Evolutionary conservation across 2,888 invertebrate species (phyloP).

Genomic region (Metalampra italica): DNA sequence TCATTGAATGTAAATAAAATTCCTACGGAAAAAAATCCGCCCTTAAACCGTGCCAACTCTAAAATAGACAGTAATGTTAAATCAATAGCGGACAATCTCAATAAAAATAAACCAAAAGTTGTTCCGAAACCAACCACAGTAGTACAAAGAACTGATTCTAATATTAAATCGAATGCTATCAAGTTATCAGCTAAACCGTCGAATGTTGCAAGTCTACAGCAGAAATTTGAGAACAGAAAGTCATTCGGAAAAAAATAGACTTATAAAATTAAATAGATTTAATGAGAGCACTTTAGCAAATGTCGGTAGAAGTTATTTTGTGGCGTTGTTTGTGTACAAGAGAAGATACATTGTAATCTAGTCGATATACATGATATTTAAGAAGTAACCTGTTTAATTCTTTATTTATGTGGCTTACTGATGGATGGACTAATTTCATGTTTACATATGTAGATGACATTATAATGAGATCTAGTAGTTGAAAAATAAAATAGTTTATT

Average conservation of each 20-base stretch:
- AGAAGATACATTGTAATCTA: background rate
- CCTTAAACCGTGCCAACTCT: slow-evolving; percentile 48
- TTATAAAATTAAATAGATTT: background rate
- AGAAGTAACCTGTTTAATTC: background rate
- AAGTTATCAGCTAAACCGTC: slow-evolving; percentile 79
- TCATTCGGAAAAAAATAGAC: slow-evolving; percentile 64
- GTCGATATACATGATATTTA: background rate
- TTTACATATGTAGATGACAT: background rate
- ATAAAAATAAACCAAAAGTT: slow-evolving; percentile 70
- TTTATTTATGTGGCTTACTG: background rate
- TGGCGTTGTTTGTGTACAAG: background rate
- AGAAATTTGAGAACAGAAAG: slow-evolving; percentile 85
- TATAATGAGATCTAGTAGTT: background rate
- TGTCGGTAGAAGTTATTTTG: slow-evolving; percentile 3
- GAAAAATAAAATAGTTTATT: background rate
- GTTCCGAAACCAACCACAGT: slow-evolving; percentile 61
- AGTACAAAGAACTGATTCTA: slow-evolving; percentile 49
- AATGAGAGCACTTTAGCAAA: slow-evolving; percentile 3
- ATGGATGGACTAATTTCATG: background rate
- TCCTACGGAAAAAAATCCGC: slow-evolving; percentile 45
- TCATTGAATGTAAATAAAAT: slow-evolving; percentile 42
- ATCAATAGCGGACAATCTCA: slow-evolving; percentile 65
- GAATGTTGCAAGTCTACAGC: slow-evolving; percentile 87
- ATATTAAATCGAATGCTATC: slow-evolving; percentile 55
- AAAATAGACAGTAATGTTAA: slow-evolving; percentile 66